phyloP scores from a whole-genome alignment of 2,888 invertebrate species.

The Girardia tigrina region DNA sequence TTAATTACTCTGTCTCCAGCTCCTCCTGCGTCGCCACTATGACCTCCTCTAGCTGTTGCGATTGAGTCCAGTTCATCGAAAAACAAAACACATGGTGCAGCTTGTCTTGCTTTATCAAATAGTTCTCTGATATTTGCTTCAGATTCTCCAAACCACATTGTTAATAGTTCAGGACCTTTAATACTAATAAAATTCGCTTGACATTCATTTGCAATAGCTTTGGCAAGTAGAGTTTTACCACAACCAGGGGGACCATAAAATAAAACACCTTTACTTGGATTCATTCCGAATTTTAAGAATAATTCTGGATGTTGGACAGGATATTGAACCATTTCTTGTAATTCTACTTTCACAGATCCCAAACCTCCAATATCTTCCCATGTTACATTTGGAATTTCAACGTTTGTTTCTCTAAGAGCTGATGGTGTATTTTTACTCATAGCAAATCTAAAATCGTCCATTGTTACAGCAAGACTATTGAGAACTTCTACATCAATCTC shows the following conservation, averaged over 20 bases:
- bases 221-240: slow-evolving; percentile 62
- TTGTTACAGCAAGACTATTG: slow-evolving; percentile 87
- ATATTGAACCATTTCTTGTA: slow-evolving; percentile 54
- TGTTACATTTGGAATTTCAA: slow-evolving; percentile 89
- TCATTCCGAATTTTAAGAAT: slow-evolving; percentile 99
- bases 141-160: slow-evolving; percentile 99
- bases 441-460: slow-evolving; percentile 75
- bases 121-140: slow-evolving; percentile 98
- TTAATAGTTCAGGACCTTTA: slow-evolving; percentile 83
- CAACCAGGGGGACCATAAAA: slow-evolving; percentile 89
- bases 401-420: slow-evolving; percentile 91
- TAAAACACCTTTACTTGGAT: slow-evolving; percentile 88
- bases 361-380: slow-evolving; percentile 96
- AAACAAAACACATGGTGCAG: slow-evolving; percentile 95
- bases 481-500: slow-evolving; percentile 96
- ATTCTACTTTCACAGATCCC: slow-evolving; percentile 66
- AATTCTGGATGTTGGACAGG: slow-evolving; percentile 99
- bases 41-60: slow-evolving; percentile 56
- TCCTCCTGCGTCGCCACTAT: slow-evolving; percentile 49
- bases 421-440: slow-evolving; percentile 97
- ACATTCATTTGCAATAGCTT: slow-evolving; percentile 95
- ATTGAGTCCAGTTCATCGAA: slow-evolving; percentile 99
- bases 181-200: slow-evolving; percentile 99
- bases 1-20: slow-evolving; percentile 98
- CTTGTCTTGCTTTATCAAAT: slow-evolving; percentile 94